phyloP scores from a whole-genome alignment of 2,113 vertebrate species.

The sheep (Ovis aries) region ARS-UI_Ramb_v3.0 NC_056080.1:119965501-119966000 shows the following conservation, averaged over 20 bases:
- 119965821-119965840: not conserved
- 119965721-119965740: not conserved
- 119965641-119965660: not conserved
- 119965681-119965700: not conserved
- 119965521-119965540: not conserved
- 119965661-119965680: not conserved
- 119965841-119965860: not conserved
- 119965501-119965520: not conserved
- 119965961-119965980: not conserved
- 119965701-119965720: not conserved
- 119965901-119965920: not conserved
- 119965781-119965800: not conserved
- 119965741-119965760: not conserved
- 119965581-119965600: not conserved
- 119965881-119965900: not conserved
- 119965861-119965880: not conserved
- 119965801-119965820: not conserved
- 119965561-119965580: not conserved
- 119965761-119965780: not conserved
- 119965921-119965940: not conserved
- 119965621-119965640: not conserved
- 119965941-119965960: not conserved
- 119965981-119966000: not conserved
- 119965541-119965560: not conserved
- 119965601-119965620: not conserved